These are phyloP conservation scores for Daubentonia madagascariensis DNA, from an alignment of 2,113 vertebrate genomes.

Conservation along the genomic window DNA sequence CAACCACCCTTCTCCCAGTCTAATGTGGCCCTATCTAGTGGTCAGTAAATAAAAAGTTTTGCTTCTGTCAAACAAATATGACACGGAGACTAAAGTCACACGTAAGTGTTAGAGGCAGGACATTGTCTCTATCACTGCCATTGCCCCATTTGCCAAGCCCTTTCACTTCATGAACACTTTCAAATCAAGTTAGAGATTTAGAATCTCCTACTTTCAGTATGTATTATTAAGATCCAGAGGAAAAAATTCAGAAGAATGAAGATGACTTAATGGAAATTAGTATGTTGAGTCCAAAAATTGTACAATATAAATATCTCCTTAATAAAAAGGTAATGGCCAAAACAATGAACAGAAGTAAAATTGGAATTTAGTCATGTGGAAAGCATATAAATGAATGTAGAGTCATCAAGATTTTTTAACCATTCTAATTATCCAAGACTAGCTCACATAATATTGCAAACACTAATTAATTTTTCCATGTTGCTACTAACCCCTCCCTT, in stretches of 20 bases:
- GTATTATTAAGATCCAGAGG: rapidly evolving
- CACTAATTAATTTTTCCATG: slow-evolving; percentile 22
- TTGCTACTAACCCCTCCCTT: slow-evolving; percentile 21
- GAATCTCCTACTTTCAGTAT: no score
- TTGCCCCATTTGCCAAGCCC: rapidly evolving
- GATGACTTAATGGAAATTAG: not conserved
- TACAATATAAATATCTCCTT: not conserved
- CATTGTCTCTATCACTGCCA: rapidly evolving
- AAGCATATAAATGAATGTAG: not conserved
- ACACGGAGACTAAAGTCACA: rapidly evolving
- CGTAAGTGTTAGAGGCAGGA: not conserved
- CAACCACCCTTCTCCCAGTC: not conserved
- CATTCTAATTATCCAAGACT: slow-evolving; percentile 36
- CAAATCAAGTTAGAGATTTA: not conserved
- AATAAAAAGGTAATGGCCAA: not conserved
- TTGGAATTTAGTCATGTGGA: not conserved
- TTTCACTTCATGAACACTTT: not conserved
- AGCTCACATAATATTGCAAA: not conserved
- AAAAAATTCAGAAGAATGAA: not conserved
- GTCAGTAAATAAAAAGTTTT: not conserved
- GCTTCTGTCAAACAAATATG: rapidly evolving
- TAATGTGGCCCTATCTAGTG: not conserved
- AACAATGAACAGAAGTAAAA: not conserved
- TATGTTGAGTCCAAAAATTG: not conserved
- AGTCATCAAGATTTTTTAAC: slow-evolving; percentile 27